phyloP scores from a whole-genome alignment of 2,113 vertebrate genomes.

The Poecile atricapillus region DNA sequence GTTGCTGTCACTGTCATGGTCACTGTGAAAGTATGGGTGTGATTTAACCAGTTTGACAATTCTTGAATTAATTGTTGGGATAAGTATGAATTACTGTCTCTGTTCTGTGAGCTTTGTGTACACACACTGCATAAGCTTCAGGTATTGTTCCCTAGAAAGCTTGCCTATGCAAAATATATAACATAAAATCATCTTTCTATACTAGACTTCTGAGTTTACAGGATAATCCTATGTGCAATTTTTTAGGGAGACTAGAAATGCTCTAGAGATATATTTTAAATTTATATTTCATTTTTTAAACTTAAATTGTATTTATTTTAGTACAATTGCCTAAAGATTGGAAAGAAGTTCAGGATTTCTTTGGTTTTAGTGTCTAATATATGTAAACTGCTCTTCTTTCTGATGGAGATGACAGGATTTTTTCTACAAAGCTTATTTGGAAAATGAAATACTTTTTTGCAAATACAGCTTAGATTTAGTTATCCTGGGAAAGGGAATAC shows the following conservation, averaged over 20 bases:
- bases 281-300: background rate
- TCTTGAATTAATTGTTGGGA: background rate
- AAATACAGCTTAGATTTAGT: background rate
- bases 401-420: background rate
- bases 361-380: background rate
- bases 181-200: background rate
- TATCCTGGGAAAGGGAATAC: background rate
- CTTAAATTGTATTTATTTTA: background rate
- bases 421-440: background rate
- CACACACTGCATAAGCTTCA: background rate
- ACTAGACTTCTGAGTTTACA: background rate
- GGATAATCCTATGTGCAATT: background rate
- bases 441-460: background rate
- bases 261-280: background rate
- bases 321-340: background rate
- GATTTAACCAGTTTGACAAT: background rate
- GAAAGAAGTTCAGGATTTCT: background rate
- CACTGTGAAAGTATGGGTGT: background rate
- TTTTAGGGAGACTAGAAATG: background rate
- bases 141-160: background rate
- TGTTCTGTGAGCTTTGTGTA: background rate
- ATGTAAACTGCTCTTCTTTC: background rate
- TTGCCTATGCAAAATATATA: background rate
- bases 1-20: constrained; percentile 16
- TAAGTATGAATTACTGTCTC: background rate